A percentile compares a stretch with the other conserved stretches of the same genome.
Conservation (phyloP, 2,888 invertebrate species). For the Athalia cordata region DNA sequence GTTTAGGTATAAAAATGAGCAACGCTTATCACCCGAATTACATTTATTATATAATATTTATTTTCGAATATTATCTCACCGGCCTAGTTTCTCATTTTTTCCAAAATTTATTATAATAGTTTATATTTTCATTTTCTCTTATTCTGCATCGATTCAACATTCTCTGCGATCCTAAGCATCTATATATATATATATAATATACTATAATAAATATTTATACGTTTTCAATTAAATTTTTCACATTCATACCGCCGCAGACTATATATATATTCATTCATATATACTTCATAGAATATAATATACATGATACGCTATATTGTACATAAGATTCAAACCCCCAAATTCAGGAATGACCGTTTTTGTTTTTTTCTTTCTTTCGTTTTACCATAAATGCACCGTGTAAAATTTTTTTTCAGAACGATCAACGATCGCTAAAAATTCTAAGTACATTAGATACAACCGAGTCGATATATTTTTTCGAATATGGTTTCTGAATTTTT, state of each 20-base stretch:
- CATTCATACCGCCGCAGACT: conserved; percentile 27
- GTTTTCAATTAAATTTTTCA: conserved; percentile 41
- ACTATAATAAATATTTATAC: conserved; percentile 34
- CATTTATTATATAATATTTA: conserved; percentile 44
- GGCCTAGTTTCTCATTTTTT: background rate
- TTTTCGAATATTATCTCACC: conserved; percentile 18
- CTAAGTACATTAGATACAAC: too few relatives aligned
- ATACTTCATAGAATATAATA: conserved; percentile 64
- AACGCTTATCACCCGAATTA: conserved; percentile 3
- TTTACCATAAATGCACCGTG: conserved; percentile 60
- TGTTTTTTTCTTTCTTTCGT: background rate
- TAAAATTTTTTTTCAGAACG: background rate
- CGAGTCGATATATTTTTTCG: too few relatives aligned
- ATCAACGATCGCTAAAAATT: too few relatives aligned
- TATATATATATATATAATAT: background rate
- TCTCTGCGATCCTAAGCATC: background rate
- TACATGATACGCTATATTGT: background rate
- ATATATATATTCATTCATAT: conserved; percentile 53
- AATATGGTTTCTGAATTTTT: too few relatives aligned
- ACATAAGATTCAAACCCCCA: conserved; percentile 40
- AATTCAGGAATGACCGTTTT: conserved; percentile 57
- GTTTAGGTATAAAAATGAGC: background rate
- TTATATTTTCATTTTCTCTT: background rate
- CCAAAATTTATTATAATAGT: too few relatives aligned
- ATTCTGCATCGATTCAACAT: background rate